Conservation (phyloP, 2,888 invertebrate species). For the Aporophyla nigra region DNA sequence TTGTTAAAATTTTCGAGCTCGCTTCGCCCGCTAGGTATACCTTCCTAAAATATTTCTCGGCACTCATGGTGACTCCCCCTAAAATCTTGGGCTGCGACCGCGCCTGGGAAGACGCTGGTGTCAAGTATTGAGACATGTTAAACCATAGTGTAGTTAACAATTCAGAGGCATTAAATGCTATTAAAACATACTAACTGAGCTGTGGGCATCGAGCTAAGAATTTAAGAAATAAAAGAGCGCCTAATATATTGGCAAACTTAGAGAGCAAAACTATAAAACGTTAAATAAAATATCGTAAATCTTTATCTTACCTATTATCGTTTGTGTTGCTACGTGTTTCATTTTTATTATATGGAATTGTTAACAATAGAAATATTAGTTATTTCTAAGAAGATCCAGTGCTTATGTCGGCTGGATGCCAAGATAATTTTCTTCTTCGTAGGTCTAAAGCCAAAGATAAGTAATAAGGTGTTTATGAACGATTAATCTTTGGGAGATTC, state of each 20-base stretch:
- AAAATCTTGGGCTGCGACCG: too few species aligned
- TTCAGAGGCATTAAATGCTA: background rate
- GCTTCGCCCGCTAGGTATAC: too few species aligned
- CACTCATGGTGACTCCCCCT: too few species aligned
- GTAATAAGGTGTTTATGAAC: background rate
- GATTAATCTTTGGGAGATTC: background rate
- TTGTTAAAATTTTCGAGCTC: too few species aligned
- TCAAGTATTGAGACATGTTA: background rate
- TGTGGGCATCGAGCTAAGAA: background rate
- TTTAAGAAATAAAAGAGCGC: background rate
- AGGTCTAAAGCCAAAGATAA: background rate
- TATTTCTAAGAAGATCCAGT: slow-evolving; percentile 6
- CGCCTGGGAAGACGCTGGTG: too few species aligned
- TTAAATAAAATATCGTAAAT: slow-evolving; percentile 9
- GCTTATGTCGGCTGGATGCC: slow-evolving; percentile 1
- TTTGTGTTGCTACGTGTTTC: background rate
- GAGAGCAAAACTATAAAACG: slow-evolving; percentile 10
- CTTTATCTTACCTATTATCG: slow-evolving; percentile 10
- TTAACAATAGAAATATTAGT: slow-evolving; percentile 10
- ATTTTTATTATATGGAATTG: slow-evolving; percentile 8
- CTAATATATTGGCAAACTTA: background rate
- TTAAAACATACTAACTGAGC: background rate
- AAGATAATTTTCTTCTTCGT: slow-evolving; percentile 6
- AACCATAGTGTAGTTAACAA: background rate
- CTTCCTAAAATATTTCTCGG: too few species aligned